Evolutionary conservation across 2,797 vertebrate species (phyloP), one percentile per base, ranked within the genome.

Genomic region (Macropus fuliginosus): DNA sequence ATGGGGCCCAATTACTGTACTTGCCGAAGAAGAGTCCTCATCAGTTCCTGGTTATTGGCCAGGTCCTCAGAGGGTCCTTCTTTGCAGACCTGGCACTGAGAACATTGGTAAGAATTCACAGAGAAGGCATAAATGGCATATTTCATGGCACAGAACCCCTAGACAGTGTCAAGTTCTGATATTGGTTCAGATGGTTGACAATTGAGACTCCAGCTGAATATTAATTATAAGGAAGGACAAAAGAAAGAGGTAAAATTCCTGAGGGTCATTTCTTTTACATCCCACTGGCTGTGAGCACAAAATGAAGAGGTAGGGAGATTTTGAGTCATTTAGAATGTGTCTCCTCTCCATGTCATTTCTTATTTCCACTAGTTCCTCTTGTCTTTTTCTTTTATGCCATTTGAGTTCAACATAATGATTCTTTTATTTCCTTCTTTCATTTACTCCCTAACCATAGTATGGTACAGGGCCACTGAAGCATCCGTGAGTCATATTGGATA

Each of bases 121-220:
- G 99, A 99, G 93, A 99, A 99, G 52, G 99, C 99, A 46, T 99
- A 99, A 96, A 99, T 97, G 3, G 99, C 99, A 21, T 99, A 99
- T 97, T 99, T 99, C 99, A 99, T 99, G 98, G 99, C 99, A 92
- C 99, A 99, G 98, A 99, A 99, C 0, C 99, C 99, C 98, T 98
- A 99, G 96, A 99, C 99, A 99, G 98, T 0, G 99, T 98, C 40
- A 99, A 91, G 96, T 99, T 99, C 97, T 99, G 99, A 94, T 98
- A 98, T 55, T 97, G 99, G n/a, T 94, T 98, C 89, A 98, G 98
- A 55, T 96, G 97, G 57, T 96, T 98, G 1, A 98, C 55, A 34
- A 97, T 93, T 0, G 95, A 59, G 56, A 97, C 92, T 8, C 92
- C 99, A 31, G 97, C 2, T 55, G 98, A 97, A 94, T 97, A 99